These are phyloP conservation scores for Pristionchus arcanus DNA, from an alignment of 2,888 invertebrate genomes.

Conservation along the genomic window DNA sequence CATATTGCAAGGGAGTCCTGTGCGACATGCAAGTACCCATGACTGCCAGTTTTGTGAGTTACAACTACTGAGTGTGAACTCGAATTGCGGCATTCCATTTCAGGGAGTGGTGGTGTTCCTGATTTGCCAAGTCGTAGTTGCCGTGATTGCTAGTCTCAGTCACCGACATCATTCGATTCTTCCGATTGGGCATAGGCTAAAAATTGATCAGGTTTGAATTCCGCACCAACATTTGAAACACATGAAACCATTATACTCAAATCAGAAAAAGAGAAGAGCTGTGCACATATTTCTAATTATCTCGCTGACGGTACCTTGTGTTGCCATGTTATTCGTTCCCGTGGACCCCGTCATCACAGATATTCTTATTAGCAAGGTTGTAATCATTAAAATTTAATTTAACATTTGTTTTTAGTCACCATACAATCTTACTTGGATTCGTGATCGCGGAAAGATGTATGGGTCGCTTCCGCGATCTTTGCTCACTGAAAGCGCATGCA, in stretches of 20 bases:
- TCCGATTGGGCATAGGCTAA: background rate
- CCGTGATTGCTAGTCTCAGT: background rate
- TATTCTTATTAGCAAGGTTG: too few species aligned
- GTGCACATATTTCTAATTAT: background rate
- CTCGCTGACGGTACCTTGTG: background rate
- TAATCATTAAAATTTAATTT: too few species aligned
- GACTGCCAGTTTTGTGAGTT: too few species aligned
- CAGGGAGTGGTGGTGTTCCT: background rate
- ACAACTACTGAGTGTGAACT: too few species aligned
- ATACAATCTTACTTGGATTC: too few species aligned
- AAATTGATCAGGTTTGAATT: background rate
- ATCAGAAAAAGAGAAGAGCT: background rate
- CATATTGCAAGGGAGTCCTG: background rate
- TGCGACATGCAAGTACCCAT: background rate
- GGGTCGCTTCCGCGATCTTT: too few species aligned
- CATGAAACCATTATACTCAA: too few species aligned
- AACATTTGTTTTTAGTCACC: too few species aligned
- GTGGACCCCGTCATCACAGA: background rate
- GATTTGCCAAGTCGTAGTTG: background rate
- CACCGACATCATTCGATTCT: background rate
- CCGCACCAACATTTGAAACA: too few species aligned
- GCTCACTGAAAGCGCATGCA: too few species aligned
- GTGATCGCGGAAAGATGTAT: too few species aligned
- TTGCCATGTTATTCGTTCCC: background rate
- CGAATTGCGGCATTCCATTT: background rate